Evolutionary conservation across 2,888 invertebrate species (phyloP).

Genomic region (Nephrotoma flavescens): DNA sequence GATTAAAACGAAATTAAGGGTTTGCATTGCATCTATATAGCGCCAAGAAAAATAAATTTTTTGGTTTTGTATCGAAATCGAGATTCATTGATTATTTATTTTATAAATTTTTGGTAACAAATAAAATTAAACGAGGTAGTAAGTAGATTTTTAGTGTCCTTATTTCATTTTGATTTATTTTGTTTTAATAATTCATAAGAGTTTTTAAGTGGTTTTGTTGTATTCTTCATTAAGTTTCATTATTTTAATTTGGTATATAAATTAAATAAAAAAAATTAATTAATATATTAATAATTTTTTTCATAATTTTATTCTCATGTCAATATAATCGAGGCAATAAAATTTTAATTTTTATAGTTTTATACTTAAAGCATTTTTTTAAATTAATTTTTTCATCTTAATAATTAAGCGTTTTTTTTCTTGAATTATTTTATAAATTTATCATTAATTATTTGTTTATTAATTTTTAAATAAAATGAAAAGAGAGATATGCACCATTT

Average conservation of each 20-base stretch:
- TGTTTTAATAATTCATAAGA: not conserved
- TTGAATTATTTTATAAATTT: not conserved
- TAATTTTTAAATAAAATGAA: not conserved
- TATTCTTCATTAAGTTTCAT: not conserved
- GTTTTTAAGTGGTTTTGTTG: not conserved
- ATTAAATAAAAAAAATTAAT: not conserved
- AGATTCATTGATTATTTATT: not conserved
- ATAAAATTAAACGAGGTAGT: not conserved
- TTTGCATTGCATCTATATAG: not conserved
- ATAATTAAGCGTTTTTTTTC: not conserved
- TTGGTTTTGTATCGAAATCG: not conserved
- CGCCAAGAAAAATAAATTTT: not conserved
- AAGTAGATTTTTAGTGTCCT: not conserved
- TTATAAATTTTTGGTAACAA: not conserved
- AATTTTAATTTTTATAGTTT: not conserved
- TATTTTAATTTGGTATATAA: not conserved
- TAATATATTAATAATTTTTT: not conserved
- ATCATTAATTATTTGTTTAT: not conserved
- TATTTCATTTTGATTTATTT: not conserved
- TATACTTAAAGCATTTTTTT: not conserved
- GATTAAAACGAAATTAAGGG: not conserved
- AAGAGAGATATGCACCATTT: conserved; percentile 3
- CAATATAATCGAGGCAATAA: not conserved
- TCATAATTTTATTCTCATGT: not conserved
- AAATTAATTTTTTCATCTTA: not conserved